A percentile compares a stretch with the other conserved stretches of the same genome.
These are phyloP conservation scores for Telmatochromis sp. DNA, from an alignment of 2,113 vertebrate genomes.

Conservation along the genomic window DNA sequence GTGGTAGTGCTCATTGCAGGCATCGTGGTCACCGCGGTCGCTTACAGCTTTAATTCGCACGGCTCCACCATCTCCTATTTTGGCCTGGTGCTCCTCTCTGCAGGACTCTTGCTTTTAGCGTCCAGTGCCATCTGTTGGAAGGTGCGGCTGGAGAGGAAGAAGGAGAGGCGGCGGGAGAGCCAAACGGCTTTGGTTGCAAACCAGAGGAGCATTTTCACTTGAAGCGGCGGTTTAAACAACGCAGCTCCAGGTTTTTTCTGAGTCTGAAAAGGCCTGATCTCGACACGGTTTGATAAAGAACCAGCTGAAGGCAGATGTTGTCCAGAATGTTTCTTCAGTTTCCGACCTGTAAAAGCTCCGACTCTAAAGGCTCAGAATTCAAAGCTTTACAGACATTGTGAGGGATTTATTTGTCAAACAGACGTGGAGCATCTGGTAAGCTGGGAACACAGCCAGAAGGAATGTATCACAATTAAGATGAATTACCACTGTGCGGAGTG, in stretches of 20 bases:
- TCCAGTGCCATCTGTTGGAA: slow-evolving; percentile 89
- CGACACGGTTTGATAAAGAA: background rate
- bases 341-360: background rate
- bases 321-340: background rate
- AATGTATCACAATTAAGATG: slow-evolving; percentile 55
- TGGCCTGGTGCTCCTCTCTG: slow-evolving; percentile 85
- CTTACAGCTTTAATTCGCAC: slow-evolving; percentile 95
- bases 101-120: slow-evolving; percentile 80
- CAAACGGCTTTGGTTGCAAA: slow-evolving; percentile 83
- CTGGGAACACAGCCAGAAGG: slow-evolving; percentile 47
- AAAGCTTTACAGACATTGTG: slow-evolving; percentile 24
- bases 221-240: background rate
- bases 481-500: slow-evolving; percentile 29
- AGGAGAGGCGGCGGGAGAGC: slow-evolving; percentile 86
- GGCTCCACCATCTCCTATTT: slow-evolving; percentile 95
- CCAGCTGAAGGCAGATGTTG: slow-evolving; percentile 23
- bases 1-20: slow-evolving; percentile 93
- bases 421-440: slow-evolving; percentile 31
- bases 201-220: slow-evolving; percentile 77
- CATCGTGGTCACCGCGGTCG: slow-evolving; percentile 87
- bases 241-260: background rate
- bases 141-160: slow-evolving; percentile 81
- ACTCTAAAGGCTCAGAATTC: slow-evolving; percentile 6
- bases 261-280: background rate
- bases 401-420: slow-evolving; percentile 31